Evolutionary conservation across 1,140 invertebrate species (phyloP).

Genomic region (Anoplolepis gracilipes): DNA sequence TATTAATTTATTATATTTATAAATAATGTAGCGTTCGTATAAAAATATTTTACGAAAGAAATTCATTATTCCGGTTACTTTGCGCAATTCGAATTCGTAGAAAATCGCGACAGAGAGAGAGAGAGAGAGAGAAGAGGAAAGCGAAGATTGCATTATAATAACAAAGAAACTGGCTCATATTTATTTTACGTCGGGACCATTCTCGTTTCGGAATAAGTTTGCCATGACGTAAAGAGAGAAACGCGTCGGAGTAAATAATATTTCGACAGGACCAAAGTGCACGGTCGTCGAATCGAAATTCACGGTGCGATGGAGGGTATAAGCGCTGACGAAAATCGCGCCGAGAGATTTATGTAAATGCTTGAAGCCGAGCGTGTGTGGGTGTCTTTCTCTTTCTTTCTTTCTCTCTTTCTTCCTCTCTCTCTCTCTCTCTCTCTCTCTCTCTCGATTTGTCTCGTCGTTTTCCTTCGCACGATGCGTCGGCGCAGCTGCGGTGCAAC

Average conservation of each 20-base stretch:
- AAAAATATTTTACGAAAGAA: too few relatives aligned
- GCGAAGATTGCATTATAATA: background rate
- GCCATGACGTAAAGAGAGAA: conserved; percentile 29
- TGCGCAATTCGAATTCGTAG: background rate
- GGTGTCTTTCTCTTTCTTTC: too few relatives aligned
- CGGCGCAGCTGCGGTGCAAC: conserved; percentile 70
- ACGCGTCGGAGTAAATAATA: conserved; percentile 12
- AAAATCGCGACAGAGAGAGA: too few relatives aligned
- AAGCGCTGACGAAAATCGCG: background rate
- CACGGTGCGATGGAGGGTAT: background rate
- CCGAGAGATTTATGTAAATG: conserved; percentile 34
- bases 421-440: too few relatives aligned
- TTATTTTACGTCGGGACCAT: background rate
- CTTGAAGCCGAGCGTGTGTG: background rate
- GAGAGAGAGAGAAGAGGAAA: too few relatives aligned
- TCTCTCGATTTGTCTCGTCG: background rate
- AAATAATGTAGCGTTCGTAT: background rate
- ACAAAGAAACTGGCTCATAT: background rate
- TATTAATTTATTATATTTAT: background rate
- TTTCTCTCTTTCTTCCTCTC: too few relatives aligned
- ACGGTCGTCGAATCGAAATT: conserved; percentile 17
- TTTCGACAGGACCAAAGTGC: background rate
- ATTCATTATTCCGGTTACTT: too few relatives aligned
- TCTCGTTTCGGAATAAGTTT: background rate
- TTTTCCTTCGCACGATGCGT: conserved; percentile 20